Evolutionary conservation across 1,140 invertebrate genomes (phyloP), one percentile per base, ranked within the genome.

Genomic region (Heliconius congener): DNA sequence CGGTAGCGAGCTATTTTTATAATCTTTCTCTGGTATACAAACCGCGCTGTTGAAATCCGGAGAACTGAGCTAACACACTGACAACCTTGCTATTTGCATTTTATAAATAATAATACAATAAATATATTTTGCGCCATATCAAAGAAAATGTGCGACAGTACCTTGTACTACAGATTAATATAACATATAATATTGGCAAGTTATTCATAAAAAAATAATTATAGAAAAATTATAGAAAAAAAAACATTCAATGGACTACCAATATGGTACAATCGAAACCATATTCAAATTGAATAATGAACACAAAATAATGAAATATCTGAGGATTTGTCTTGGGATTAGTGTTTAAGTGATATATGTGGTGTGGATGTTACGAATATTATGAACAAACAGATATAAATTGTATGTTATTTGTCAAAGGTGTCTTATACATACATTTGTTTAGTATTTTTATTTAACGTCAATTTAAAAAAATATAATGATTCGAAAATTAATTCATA

Each of bases 281-380:
- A 82, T 83, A 84, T 84, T 86, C 83, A 81, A 82, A 78, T 76
- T 84, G 81, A 84, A 86, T 86, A 84, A 86, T 86, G 83, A 86
- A 86, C 84, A 85, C 84, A 84, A 83, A 73, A 42, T 57, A 78
- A 71, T 50, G 42, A 79, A 16, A 72, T 37, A 30, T 57, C 50
- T 30, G 27, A 4, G 3, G 60, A 30, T 66, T 66, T 30, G 13
- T 66, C 23, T 27, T 27, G 60, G 60, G 11, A 66, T 66, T 66
- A 60, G 19, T 66, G 50, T 19, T 52, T 19, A 52, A 19, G 50
- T 52, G 5, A 52, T n/a, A 37, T 2, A 60, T 60, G 23, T 23
- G 8, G n/a, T 60, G 23, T 23, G 52, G 55, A 23, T 57, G 16
- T 66, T 13, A 66, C 16, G n/a, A 66, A 30, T 66, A 27, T 27